A percentile compares a stretch with the other conserved stretches of the same genome.
These are phyloP conservation scores for Heliconius melpomene DNA, from an alignment of 1,140 invertebrate species.

Conservation along the genomic window DNA sequence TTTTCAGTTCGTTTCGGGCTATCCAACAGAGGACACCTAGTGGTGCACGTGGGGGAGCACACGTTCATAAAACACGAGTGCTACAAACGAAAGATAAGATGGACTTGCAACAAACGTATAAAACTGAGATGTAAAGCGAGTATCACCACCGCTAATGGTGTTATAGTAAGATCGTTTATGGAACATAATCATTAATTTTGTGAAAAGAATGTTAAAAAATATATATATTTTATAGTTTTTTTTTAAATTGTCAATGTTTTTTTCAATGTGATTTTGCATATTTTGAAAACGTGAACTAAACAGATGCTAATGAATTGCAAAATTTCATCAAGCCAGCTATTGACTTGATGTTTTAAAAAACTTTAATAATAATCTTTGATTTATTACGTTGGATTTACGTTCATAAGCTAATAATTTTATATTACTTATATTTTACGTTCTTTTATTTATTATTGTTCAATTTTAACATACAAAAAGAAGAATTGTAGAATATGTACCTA, in stretches of 20 bases:
- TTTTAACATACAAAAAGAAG: too few relatives aligned
- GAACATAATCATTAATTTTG: slow-evolving; percentile 57
- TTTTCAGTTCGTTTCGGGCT: slow-evolving; percentile 63
- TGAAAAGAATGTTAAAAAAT: not conserved
- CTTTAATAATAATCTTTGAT: too few relatives aligned
- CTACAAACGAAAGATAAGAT: slow-evolving; percentile 64
- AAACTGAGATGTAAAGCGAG: slow-evolving; percentile 63
- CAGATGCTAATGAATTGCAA: too few relatives aligned
- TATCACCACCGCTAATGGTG: slow-evolving; percentile 60
- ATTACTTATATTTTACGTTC: too few relatives aligned
- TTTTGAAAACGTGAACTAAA: too few relatives aligned
- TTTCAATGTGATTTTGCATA: too few relatives aligned
- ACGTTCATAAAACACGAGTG: slow-evolving; percentile 74
- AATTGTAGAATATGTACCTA: too few relatives aligned
- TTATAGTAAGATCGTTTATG: slow-evolving; percentile 64
- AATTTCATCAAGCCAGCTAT: too few relatives aligned
- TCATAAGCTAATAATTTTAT: too few relatives aligned
- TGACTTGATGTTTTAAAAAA: too few relatives aligned
- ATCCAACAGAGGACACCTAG: slow-evolving; percentile 63
- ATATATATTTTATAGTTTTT: not conserved
- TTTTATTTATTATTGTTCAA: too few relatives aligned
- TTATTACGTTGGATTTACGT: too few relatives aligned
- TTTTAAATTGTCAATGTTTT: not conserved
- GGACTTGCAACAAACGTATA: slow-evolving; percentile 68
- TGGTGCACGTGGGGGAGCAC: slow-evolving; percentile 60